Base-by-base conservation (phyloP, 1,140 invertebrate species). In the Ctenoplectra terminalis region DNA sequence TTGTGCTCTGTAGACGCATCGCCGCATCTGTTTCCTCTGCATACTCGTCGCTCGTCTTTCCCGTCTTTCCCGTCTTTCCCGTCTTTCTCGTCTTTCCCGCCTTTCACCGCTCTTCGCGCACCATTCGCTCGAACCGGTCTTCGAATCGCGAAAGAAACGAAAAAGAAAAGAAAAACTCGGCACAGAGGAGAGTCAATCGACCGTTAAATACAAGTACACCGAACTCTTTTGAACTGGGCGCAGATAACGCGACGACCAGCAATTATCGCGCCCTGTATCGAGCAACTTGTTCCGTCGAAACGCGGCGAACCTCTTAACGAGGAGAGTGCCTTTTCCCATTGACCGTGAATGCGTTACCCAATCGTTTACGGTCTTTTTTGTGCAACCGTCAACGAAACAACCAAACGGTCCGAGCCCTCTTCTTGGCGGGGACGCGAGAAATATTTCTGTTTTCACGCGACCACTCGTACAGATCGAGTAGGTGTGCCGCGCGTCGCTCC, bases 101-200 rank as follows among this genome's bases (percentile, higher is more conserved):
- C 29, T 9, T 29, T 46, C 20, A 11, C 34, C 26, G 15, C 56
- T 58, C 13, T 23, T 23, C 1, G n/a, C 29, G 23, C n/a, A 29
- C 17, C 20, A 7, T 11, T 60, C 23, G 43, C 52, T 2, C 26
- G 40, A 70, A 61, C 66, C 71, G 56, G 56, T 73, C 71, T 60
- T 52, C 56, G 40, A 43, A n/a, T 95, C 96, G 95, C 23, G 15
- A 29, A 26, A 17, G 54, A 95, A 95, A 96, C 96, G 95, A 95
- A 96, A 96, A 17, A 5, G 3, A 8, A 46, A 40, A 66, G 67
- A 17, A 61, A 61, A 52, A 29, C 50, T 61, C 37, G 52, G 70
- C 74, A 84, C 46, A 29, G 52, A 54, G 26, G 48, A 43, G 76
- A 84, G 64, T 29, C 70, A 80, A 90, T 90, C 81, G 66, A 85